Base-by-base conservation (phyloP, 2,113 vertebrate genomes). In the Nothoprocta perdicaria region DNA sequence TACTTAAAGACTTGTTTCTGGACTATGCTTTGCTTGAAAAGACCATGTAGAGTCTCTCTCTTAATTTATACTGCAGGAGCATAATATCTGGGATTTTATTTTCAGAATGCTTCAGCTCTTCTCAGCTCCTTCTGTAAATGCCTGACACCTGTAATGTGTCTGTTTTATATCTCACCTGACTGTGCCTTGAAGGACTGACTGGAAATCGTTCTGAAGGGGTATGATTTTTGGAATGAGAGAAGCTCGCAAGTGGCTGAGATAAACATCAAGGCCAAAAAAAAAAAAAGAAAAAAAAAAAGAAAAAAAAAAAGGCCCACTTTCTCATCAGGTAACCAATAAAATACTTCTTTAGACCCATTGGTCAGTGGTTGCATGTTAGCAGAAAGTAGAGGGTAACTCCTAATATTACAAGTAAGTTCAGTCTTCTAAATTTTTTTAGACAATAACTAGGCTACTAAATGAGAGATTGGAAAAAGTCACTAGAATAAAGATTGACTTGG, bases 131-230 rank as follows among this genome's bases (percentile, higher is more conserved):
- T 38, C 22, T 53, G 8, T 6, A 57, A 41, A n/a, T 23, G 1
- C 10, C 17, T 75, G 17, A 19, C 21, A 35, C 0, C 3, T 11
- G 41, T 63, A 0, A 1, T 0, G 3, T 76, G 15, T 26, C 14
- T 48, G 15, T 38, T 80, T 77, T 86, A 50, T 5, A 60, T 40
- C 19, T 7, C 29, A 23, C 41, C 50, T 66, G 3, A 0, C 24
- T 12, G 31, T 77, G 60, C 12, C 14, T 77, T 19, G 38, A 33
- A 87, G 40, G 22, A 53, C 12, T 71, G 7, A 45, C 22, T 33
- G 33, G 23, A 72, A 57, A 58, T 24, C 38, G 27, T 3, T 5
- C 27, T 48, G n/a, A 74, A 87, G 23, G 14, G 5, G 7, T 78
- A 24, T 0, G 1, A 10, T 23, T 24, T 1, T 2, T 35, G 22